Base-by-base conservation (phyloP, 2,888 invertebrate species). In the Desoria tigrina region DNA sequence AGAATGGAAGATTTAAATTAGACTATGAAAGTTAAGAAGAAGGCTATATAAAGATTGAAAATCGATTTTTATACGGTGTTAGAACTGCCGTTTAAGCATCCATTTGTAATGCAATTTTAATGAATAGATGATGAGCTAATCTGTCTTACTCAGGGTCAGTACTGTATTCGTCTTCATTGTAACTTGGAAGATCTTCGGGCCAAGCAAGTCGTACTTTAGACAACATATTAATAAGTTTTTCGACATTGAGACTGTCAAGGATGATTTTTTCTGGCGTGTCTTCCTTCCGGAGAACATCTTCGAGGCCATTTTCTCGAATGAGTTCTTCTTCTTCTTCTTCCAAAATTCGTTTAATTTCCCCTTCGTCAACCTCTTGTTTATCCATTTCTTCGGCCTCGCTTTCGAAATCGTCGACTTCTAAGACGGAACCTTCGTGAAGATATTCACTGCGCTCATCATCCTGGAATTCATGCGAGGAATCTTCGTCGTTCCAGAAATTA, bases 161-260 rank as follows among this genome's bases (percentile, higher is more conserved):
- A 21, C 57, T 61, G 59, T 56, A 72, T 18, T 61, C 60, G 16
- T 54, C 24, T 58, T 60, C 64, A 55, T 74, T 68, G 49, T 69
- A 74, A 24, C 56, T 42, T 0, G 74, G 72, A 6, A 76, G 54
- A 56, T 76, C 60, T 57, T 76, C 75, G 1, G 75, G 74, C 75
- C 75, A 76, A 0, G 68, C 74, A 2, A 76, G 66, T 49, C 63
- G 63, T 2, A 76, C 69, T 61, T 73, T 72, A 1, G 73, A 66
- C 21, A 76, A 63, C 64, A 69, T 69, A 57, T 73, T 74, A 16
- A 68, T 66, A 1, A 75, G 51, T 42, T 72, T 66, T 49, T 73
- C 69, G 9, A 76, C 72, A 37, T 74, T 73, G 2, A 65, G 32
- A 27, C 58, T 57, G 21, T 68, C 68, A 60, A 68, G 26, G 1